phyloP scores from a whole-genome alignment of 1,140 invertebrate species.

The Brevipalpus yothersi region DNA sequence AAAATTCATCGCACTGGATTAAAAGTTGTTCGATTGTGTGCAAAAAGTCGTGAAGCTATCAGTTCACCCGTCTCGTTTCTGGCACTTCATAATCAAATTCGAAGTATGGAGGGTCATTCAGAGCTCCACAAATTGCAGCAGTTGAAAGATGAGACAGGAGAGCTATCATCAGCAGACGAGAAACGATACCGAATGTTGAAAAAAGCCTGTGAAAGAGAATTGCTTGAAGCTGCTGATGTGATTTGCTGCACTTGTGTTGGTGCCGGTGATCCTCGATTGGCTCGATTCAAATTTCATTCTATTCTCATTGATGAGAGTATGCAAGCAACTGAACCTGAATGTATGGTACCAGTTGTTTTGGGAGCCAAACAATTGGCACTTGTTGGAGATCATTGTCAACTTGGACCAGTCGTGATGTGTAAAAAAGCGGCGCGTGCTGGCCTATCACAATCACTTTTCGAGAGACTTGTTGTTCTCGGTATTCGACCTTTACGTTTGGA shows the following conservation, averaged over 20 bases:
- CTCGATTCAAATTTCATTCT: conserved; percentile 77
- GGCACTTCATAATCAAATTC: conserved; percentile 87
- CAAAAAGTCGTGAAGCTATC: conserved; percentile 91
- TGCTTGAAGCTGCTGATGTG: conserved; percentile 78
- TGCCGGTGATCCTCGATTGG: conserved; percentile 76
- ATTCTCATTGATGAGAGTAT: conserved; percentile 92
- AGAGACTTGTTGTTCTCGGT: conserved; percentile 81
- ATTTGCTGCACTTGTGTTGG: conserved; percentile 98
- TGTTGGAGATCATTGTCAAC: conserved; percentile 95
- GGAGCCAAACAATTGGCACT: conserved; percentile 84
- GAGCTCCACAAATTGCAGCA: conserved; percentile 88
- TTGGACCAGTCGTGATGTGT: conserved; percentile 97
- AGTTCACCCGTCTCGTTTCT: conserved; percentile 93
- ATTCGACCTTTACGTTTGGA: conserved; percentile 82
- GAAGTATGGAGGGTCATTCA: conserved; percentile 24
- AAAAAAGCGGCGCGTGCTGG: conserved; percentile 94
- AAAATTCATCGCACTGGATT: conserved; percentile 94
- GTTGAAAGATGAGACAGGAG: conserved; percentile 88
- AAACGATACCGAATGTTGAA: conserved; percentile 77
- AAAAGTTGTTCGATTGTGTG: conserved; percentile 84
- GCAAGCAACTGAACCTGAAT: conserved; percentile 92
- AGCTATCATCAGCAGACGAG: conserved; percentile 66
- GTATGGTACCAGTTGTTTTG: conserved; percentile 92
- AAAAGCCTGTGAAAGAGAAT: conserved; percentile 66
- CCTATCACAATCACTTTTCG: conserved; percentile 88